Percentiles rank a stretch among this genome's conserved stretches.
These are phyloP conservation scores for Oreonectes daqikongensis DNA, from an alignment of 2,797 vertebrate species.

Conservation along the genomic window DNA sequence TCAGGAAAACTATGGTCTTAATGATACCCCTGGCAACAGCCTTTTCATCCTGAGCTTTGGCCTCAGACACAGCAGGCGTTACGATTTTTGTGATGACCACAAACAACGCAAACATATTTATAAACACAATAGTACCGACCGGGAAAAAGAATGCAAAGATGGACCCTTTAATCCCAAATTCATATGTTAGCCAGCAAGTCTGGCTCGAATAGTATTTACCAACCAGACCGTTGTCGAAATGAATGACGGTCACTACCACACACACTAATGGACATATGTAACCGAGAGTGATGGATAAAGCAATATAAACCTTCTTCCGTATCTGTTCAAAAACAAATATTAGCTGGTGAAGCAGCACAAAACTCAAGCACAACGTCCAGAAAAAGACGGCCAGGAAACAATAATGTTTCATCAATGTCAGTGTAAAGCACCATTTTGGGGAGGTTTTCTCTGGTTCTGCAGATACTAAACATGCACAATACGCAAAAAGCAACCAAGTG, in stretches of 20 bases:
- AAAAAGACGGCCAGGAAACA: slow-evolving; percentile 78
- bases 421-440: slow-evolving; percentile 58
- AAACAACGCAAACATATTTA: slow-evolving; percentile 74
- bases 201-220: slow-evolving; percentile 52
- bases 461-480: slow-evolving; percentile 68
- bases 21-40: slow-evolving; percentile 65
- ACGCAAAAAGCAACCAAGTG: slow-evolving; percentile 70
- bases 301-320: slow-evolving; percentile 70
- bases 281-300: slow-evolving; percentile 67
- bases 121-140: slow-evolving; percentile 67
- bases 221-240: background rate
- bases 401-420: slow-evolving; percentile 75
- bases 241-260: slow-evolving; percentile 64
- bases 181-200: slow-evolving; percentile 74
- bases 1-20: slow-evolving; percentile 74
- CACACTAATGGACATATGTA: slow-evolving; percentile 73
- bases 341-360: slow-evolving; percentile 73
- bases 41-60: slow-evolving; percentile 60
- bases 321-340: slow-evolving; percentile 72
- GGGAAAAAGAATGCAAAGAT: slow-evolving; percentile 75
- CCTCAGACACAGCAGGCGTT: slow-evolving; percentile 47
- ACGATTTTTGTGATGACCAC: slow-evolving; percentile 75
- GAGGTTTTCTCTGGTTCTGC: rapidly evolving
- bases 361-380: slow-evolving; percentile 79
- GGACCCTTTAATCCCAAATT: slow-evolving; percentile 57